Evolutionary conservation across 2,113 vertebrate genomes (phyloP).

Genomic region (Leucopsar rothschildi): DNA sequence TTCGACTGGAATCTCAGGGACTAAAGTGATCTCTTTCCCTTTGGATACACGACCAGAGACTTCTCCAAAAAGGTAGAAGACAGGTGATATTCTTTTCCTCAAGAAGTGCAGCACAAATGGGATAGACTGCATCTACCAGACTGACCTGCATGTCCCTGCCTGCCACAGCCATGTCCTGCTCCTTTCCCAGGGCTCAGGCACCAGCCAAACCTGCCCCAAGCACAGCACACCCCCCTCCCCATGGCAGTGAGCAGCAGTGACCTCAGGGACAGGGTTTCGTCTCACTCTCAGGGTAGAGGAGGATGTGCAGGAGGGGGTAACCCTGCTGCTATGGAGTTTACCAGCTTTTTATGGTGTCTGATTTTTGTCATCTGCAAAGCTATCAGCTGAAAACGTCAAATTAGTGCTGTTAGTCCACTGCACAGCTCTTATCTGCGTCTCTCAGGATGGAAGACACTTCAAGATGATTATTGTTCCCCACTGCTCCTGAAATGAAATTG

Average conservation of each 20-base stretch:
- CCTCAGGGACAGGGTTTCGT: background rate
- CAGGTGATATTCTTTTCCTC: background rate
- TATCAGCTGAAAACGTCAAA: conserved; percentile 57
- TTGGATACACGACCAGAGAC: background rate
- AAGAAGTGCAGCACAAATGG: background rate
- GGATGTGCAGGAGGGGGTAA: conserved; percentile 4
- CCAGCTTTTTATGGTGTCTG: conserved; percentile 49
- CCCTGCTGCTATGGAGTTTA: background rate
- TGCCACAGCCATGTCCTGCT: background rate
- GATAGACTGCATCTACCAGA: background rate
- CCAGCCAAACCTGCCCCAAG: background rate
- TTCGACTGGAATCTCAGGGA: background rate
- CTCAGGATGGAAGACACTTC: conserved; percentile 70
- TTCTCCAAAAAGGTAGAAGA: background rate
- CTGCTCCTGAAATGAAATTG: conserved; percentile 65
- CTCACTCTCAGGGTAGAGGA: background rate
- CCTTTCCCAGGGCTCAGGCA: background rate
- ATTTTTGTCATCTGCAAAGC: conserved; percentile 65
- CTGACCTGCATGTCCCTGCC: background rate
- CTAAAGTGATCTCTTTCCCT: background rate
- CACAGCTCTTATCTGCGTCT: conserved; percentile 66
- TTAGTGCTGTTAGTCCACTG: conserved; percentile 63
- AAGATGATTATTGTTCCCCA: conserved; percentile 52
- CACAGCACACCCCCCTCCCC: background rate
- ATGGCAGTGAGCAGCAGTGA: background rate